Evolutionary conservation across 2,113 vertebrate genomes (phyloP).

Genomic region (Machaerirhynchus nigripectus): DNA sequence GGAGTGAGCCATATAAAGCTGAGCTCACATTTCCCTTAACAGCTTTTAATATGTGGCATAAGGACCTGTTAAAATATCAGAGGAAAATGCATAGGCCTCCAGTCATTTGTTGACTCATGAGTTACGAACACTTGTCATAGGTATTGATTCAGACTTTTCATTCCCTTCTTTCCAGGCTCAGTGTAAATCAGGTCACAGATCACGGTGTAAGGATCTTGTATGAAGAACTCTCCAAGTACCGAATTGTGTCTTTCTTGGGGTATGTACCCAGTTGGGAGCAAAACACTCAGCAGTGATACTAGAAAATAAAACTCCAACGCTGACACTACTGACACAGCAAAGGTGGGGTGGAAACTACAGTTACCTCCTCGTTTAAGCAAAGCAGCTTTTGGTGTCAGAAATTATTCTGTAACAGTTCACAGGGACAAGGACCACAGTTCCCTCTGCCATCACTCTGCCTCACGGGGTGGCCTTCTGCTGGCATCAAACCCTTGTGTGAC

Average conservation of each 20-base stretch:
- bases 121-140: background rate
- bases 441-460: background rate
- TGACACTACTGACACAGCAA: background rate
- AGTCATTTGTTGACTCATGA: background rate
- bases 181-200: constrained; percentile 90
- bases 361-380: background rate
- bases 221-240: constrained; percentile 88
- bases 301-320: background rate
- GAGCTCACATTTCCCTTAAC: background rate
- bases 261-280: constrained; percentile 58
- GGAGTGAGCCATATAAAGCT: background rate
- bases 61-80: background rate
- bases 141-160: background rate
- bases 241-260: constrained; percentile 84
- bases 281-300: background rate
- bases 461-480: background rate
- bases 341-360: background rate
- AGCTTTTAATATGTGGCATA: background rate
- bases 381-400: background rate
- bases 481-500: background rate
- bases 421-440: background rate
- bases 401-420: background rate
- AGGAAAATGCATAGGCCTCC: background rate
- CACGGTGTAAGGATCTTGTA: constrained; percentile 83
- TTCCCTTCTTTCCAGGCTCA: constrained; percentile 76